Base-by-base conservation (phyloP, 2,113 vertebrate genomes). In the Macrotus californicus region DNA sequence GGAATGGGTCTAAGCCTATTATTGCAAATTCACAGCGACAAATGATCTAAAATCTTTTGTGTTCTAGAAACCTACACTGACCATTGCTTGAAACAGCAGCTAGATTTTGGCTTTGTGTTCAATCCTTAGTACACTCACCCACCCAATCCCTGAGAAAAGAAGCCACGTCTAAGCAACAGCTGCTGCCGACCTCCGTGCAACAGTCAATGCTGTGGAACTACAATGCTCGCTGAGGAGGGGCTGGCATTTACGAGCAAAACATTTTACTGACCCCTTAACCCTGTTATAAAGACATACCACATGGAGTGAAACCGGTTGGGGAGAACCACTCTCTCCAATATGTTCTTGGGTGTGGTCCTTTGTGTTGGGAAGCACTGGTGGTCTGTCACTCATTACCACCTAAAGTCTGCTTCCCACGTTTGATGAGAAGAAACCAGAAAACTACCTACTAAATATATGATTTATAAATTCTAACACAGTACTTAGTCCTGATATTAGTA, bases 401-500 rank as follows among this genome's bases (percentile, higher is more conserved):
- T 73, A 72, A 54, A 72, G 89, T 86, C 46, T 76, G 66, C 26
- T 79, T 52, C 81, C 29, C 15, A 80, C 8, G 3, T 54, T 94
- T 79, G 86, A 75, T 21, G 36, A 86, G 31, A 88, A 94, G 41
- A 77, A 91, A n/a, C 34, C 73, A 94, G 56, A 93, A 96, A 89
- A 82, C 21, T 73, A 85, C 82, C 4, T 34, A 61, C 18, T 43
- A 88, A 46, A 59, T 22, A 72, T 31, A 12, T 29, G 22, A 83
- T 77, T 41, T 83, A 56, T 15, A 95, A 50, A 64, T 82, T 56
- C 34, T 64, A 96, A 87, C 7, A 67, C 2, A 73, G 6, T 75
- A 88, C 31, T 92, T 89, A 86, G 36, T 86, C 15, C 4, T 24
- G 11, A 29, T 81, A 83, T 54, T 64, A 83, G 36, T 29, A 59